Evolutionary conservation across 2,113 vertebrate species (phyloP), one percentile per base, ranked within the genome.

Genomic region (Catharus fuscescens): DNA sequence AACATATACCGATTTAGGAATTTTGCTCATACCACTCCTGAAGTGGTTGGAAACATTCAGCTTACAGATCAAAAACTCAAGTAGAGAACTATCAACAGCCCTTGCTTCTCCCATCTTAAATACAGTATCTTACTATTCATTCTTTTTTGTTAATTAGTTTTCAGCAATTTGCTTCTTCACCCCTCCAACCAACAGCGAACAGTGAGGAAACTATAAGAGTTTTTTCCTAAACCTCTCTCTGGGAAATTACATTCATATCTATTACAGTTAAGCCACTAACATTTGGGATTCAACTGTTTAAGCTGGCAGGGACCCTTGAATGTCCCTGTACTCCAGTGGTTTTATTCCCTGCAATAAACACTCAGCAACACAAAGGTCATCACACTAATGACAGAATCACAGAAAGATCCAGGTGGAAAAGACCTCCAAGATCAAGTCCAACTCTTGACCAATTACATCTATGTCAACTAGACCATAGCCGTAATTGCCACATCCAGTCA

Each of bases 121-220:
- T 12, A 60, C 12, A 53, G 5, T 38, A 24, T 48, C 21, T 60
- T 56, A 42, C 12, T 48, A 34, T 18, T 72, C 4, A 31, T 47
- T 67, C 6, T n/a, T 23, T 60, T 24, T 29, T 38, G 7, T 42
- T 57, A 71, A 47, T 71, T 47, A 42, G 10, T 59, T 86, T 60
- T 64, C 59, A 73, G 48, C 6, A 5, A 77, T 38, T 83, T 65
- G 12, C 28, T 65, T 14, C 36, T 73, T 20, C 10, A 8, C 1
- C 2, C 1, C 1, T 17, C 18, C 44, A 25, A 7, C 1, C 29
- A 78, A 71, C 31, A 76, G 19, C 3, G 4, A 77, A 19, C 15
- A 69, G 21, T 64, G 20, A 59, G 19, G 13, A 80, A 70, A 20
- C 2, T n/a, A 69, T 21, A 26, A 9, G 72, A 76, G 34, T 24